Base-by-base conservation (phyloP, 2,888 invertebrate species). In the Electrophaes corylata region DNA sequence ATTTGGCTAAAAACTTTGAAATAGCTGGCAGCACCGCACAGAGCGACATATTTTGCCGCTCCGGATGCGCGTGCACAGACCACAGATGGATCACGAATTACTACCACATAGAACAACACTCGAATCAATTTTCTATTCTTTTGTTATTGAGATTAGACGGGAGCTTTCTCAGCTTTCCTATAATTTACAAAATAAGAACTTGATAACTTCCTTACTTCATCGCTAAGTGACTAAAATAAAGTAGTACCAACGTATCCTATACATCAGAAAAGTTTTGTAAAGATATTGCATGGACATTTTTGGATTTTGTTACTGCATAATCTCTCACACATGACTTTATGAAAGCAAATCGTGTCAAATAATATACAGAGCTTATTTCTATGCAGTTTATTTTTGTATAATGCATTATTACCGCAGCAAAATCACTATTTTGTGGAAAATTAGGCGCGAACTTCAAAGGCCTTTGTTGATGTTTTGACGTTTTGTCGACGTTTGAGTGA, bases 401-500 rank as follows among this genome's bases (percentile, higher is more conserved):
- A 67, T 75, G 64, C 70, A 66, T 76, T 76, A 68, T 78, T 73
- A 79, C 78, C 76, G 69, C 73, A 76, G 69, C 69, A 75, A 82
- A 76, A 81, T 73, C 69, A 61, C 68, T 65, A 81, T 76, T 73
- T 78, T 81, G 76, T 76, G 79, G 81, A 73, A 87, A 84, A 84
- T 83, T 81, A 79, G 69, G 73, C 79, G 80, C 75, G 71, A 80
- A 83, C 77, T 78, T 77, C 72, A 72, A 67, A 70, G 18, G 44
- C 23, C 47, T 29, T 65, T 63, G 53, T 61, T 64, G 57, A 67
- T 65, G 70, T 74, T 75, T 73, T 75, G 76, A 75, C 79, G 84
- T 74, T 86, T 88, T 80, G 53, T 48, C 86, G 90, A 91, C 91
- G 76, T 80, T 84, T 91, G 91, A 90, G 80, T 88, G 91, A 91